Conservation (phyloP, 2,113 vertebrate species). For the Cricetomys ansorgei region DNA sequence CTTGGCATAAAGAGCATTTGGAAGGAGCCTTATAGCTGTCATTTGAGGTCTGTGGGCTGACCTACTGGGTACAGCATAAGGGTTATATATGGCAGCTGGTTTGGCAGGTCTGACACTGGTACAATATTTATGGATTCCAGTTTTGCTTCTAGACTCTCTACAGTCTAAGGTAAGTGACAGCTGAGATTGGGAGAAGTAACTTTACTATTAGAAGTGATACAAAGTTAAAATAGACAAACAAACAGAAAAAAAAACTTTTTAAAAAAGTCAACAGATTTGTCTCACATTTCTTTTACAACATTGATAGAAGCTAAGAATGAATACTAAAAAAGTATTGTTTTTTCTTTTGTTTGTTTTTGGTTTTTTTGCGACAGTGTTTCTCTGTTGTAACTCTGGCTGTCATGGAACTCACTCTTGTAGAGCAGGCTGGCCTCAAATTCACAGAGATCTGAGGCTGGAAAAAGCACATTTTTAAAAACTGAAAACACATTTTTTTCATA, state of each 20-base stretch:
- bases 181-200: slow-evolving; percentile 32
- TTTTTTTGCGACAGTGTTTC: too few species aligned
- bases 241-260: not conserved
- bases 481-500: not conserved
- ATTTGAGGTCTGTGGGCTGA: slow-evolving; percentile 60
- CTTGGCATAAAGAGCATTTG: slow-evolving; percentile 24
- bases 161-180: slow-evolving; percentile 52
- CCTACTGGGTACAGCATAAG: slow-evolving; percentile 38
- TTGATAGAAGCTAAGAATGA: not conserved
- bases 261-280: not conserved
- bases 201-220: slow-evolving; percentile 35
- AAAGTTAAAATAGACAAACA: slow-evolving; percentile 29
- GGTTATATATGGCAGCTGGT: slow-evolving; percentile 30
- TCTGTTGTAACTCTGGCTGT: too few species aligned
- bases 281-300: slow-evolving; percentile 13
- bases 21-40: slow-evolving; percentile 44
- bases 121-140: slow-evolving; percentile 61
- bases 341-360: too few species aligned
- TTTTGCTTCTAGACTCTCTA: slow-evolving; percentile 53
- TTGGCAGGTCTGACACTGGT: slow-evolving; percentile 31
- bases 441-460: too few species aligned
- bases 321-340: not conserved
- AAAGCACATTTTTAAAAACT: not conserved
- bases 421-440: too few species aligned
- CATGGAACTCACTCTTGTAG: too few species aligned